Percentiles rank a stretch among this genome's conserved stretches.
phyloP scores from a whole-genome alignment of 2,888 invertebrate genomes.

The Notocelia uddmanniana region DNA sequence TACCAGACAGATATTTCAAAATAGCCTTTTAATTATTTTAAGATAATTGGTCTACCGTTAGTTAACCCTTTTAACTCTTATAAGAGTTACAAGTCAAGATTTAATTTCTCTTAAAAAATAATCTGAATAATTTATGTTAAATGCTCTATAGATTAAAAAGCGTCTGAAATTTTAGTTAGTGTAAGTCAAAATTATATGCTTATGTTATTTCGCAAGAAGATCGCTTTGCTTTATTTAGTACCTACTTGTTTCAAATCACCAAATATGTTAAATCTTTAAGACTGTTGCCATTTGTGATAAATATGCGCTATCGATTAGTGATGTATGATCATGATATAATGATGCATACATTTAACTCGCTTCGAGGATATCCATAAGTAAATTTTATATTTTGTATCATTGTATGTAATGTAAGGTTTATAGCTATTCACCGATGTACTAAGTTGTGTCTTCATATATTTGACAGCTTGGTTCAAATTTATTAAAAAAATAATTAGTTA shows the following conservation, averaged over 20 bases:
- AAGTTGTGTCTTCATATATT: too few relatives aligned
- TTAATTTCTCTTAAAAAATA: too few relatives aligned
- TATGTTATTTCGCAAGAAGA: not conserved
- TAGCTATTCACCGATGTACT: not conserved
- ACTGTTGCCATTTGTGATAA: constrained; percentile 35
- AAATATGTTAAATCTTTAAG: constrained; percentile 34
- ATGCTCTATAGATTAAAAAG: too few relatives aligned
- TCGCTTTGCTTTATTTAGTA: constrained; percentile 16
- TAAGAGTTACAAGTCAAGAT: too few relatives aligned
- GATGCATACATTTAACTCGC: not conserved
- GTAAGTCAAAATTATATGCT: not conserved
- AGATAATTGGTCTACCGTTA: too few relatives aligned
- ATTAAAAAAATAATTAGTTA: too few relatives aligned
- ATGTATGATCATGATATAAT: not conserved
- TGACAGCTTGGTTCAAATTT: too few relatives aligned
- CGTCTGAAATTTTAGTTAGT: too few relatives aligned
- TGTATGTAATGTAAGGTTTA: not conserved
- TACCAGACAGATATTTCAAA: too few relatives aligned
- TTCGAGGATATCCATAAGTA: not conserved
- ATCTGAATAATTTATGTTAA: too few relatives aligned
- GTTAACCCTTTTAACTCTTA: too few relatives aligned
- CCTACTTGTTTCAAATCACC: constrained; percentile 29
- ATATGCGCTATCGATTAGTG: not conserved
- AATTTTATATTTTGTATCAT: not conserved
- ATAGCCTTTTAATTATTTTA: too few relatives aligned